These are phyloP conservation scores for Platyura marginata DNA, from an alignment of 1,140 invertebrate genomes.

Conservation along the genomic window DNA sequence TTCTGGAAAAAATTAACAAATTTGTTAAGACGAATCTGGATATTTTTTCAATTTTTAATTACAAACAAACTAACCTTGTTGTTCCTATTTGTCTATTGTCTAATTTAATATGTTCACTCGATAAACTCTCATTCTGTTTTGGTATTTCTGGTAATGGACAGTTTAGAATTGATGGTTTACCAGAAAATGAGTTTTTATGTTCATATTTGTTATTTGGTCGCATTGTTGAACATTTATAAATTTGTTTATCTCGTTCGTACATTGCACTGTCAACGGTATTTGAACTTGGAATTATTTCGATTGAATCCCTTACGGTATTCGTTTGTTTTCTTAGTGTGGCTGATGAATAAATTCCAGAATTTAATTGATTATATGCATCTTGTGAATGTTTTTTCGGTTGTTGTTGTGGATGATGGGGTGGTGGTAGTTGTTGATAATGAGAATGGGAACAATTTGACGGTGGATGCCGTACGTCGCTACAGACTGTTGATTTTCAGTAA, in stretches of 20 bases:
- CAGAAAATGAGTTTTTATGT: conserved; percentile 10
- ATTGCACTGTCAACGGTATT: conserved; percentile 15
- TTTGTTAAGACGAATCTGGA: no score
- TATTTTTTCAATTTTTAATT: no score
- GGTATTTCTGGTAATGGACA: conserved; percentile 24
- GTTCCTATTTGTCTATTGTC: no score
- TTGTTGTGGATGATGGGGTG: background rate
- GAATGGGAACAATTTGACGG: background rate
- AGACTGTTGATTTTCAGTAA: conserved; percentile 64
- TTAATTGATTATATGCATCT: conserved; percentile 9
- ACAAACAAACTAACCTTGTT: no score
- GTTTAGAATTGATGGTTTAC: conserved; percentile 23
- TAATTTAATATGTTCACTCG: background rate
- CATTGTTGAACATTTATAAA: conserved; percentile 23
- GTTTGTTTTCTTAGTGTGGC: background rate
- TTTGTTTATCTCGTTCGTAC: conserved; percentile 24
- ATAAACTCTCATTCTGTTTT: conserved; percentile 14
- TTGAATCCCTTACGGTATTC: conserved; percentile 6
- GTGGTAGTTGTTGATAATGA: background rate
- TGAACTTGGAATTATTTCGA: conserved; percentile 12
- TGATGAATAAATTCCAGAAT: background rate
- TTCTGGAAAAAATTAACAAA: no score
- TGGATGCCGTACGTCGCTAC: conserved; percentile 7
- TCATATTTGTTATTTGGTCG: conserved; percentile 23
- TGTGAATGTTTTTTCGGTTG: conserved; percentile 15